Conservation (phyloP, 2,888 invertebrate genomes). For the Tribolium freemani region DNA sequence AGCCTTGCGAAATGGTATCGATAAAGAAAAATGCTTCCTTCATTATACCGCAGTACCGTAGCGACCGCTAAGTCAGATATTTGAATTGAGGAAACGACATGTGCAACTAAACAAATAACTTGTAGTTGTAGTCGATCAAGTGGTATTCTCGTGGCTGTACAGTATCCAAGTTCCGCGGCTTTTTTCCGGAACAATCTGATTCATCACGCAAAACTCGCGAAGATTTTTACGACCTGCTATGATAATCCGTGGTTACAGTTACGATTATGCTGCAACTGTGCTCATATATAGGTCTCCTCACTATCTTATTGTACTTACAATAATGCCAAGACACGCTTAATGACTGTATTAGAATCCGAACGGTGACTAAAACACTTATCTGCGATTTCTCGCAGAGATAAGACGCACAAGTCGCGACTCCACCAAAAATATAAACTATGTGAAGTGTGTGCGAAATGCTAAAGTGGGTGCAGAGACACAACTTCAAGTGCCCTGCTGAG, state of each 20-base stretch:
- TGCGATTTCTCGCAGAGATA: conserved; percentile 50
- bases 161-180: neutral
- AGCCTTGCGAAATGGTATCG: conserved; percentile 10
- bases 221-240: conserved; percentile 25
- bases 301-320: conserved; percentile 45
- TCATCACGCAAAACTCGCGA: conserved; percentile 15
- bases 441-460: conserved; percentile 54
- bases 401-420: conserved; percentile 27
- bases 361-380: conserved; percentile 46
- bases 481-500: conserved; percentile 52
- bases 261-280: conserved; percentile 43
- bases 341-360: conserved; percentile 29
- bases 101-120: conserved; percentile 35
- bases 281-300: conserved; percentile 52
- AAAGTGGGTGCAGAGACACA: conserved; percentile 65
- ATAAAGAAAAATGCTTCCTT: conserved; percentile 25
- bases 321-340: conserved; percentile 36
- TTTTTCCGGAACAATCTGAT: conserved; percentile 21
- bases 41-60: conserved; percentile 36
- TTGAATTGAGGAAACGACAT: conserved; percentile 41
- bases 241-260: conserved; percentile 38
- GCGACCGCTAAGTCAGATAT: conserved; percentile 40
- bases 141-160: conserved; percentile 13
- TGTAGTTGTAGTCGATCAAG: conserved; percentile 7
- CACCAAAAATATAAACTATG: conserved; percentile 12